These are phyloP conservation scores for Aphelinus certus DNA, from an alignment of 1,140 invertebrate genomes.

Conservation along the genomic window DNA sequence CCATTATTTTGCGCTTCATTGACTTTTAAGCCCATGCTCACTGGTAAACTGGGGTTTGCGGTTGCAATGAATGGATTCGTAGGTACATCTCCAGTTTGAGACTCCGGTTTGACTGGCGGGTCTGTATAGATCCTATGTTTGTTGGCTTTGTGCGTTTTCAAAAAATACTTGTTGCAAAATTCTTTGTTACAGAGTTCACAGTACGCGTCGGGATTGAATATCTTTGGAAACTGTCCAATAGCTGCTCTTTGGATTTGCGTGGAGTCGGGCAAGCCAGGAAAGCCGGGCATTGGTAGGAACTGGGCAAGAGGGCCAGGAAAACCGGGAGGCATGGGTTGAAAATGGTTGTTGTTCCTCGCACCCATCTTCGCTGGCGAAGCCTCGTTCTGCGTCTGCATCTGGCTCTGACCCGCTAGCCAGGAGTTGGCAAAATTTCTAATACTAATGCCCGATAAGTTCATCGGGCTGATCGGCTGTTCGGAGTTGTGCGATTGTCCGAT, in stretches of 20 bases:
- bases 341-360: constrained; percentile 46
- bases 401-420: constrained; percentile 52
- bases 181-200: constrained; percentile 98
- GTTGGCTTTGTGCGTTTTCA: constrained; percentile 97
- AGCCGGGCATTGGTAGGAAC: constrained; percentile 59
- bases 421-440: constrained; percentile 56
- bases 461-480: constrained; percentile 54
- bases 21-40: constrained; percentile 8
- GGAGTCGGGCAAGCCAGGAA: constrained; percentile 50
- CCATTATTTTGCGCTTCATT: constrained; percentile 20
- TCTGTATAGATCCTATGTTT: constrained; percentile 90
- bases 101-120: constrained; percentile 50
- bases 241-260: constrained; percentile 63
- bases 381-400: constrained; percentile 50
- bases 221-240: constrained; percentile 72
- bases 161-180: constrained; percentile 99
- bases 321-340: constrained; percentile 49
- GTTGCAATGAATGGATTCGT: constrained; percentile 17
- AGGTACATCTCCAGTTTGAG: neutral
- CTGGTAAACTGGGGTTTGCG: neutral
- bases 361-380: constrained; percentile 42
- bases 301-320: constrained; percentile 63
- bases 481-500: constrained; percentile 34
- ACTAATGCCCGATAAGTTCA: constrained; percentile 57
- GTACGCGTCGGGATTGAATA: constrained; percentile 95